Evolutionary conservation across 2,888 invertebrate species (phyloP).

Genomic region (Clanis bilineata): DNA sequence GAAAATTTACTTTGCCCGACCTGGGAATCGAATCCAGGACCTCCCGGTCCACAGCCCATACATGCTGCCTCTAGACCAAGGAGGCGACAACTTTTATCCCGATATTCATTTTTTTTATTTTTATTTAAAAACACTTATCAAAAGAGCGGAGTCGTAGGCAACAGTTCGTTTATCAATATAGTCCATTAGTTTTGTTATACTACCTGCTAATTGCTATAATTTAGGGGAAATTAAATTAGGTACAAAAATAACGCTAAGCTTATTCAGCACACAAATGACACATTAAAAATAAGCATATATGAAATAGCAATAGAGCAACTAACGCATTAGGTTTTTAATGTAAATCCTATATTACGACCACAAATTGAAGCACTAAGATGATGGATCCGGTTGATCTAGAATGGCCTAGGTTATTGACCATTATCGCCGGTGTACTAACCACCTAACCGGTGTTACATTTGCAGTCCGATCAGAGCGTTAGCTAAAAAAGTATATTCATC

Average conservation of each 20-base stretch:
- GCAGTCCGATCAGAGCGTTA: not conserved
- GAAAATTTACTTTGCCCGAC: too few species aligned
- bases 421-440: not conserved
- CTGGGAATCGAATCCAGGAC: too few species aligned
- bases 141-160: too few species aligned
- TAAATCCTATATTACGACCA: not conserved
- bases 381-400: not conserved
- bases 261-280: not conserved
- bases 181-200: too few species aligned
- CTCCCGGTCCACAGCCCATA: too few species aligned
- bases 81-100: too few species aligned
- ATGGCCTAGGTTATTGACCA: conserved; percentile 7
- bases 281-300: not conserved
- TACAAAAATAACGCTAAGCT: too few species aligned
- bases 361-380: conserved; percentile 4
- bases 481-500: conserved; percentile 2
- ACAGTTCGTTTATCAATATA: too few species aligned
- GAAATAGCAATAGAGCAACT: not conserved
- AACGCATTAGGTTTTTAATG: not conserved
- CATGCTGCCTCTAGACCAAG: too few species aligned
- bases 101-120: not conserved
- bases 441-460: not conserved
- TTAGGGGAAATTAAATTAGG: too few species aligned
- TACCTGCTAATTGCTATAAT: too few species aligned
- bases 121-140: too few species aligned